Percentiles rank a stretch among this genome's conserved stretches.
These are phyloP conservation scores for Pocillopora verrucosa DNA, from an alignment of 64 coral and sea anemone genomes.

Conservation along the genomic window DNA sequence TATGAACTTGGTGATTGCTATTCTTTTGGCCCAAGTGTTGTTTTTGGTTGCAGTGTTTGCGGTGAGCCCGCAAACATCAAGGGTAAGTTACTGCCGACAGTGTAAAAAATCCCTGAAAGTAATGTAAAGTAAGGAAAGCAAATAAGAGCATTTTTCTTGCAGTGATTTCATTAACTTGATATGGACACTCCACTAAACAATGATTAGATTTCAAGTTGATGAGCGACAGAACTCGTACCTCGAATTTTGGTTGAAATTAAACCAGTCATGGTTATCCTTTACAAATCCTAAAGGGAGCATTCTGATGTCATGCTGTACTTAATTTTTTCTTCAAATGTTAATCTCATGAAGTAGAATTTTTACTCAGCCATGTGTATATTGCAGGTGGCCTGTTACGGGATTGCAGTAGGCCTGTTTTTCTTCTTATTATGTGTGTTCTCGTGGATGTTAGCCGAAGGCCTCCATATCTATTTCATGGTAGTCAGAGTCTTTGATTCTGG, in stretches of 20 bases:
- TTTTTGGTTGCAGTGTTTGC: constrained; percentile 48
- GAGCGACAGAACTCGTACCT: too few species aligned
- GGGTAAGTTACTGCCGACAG: neutral
- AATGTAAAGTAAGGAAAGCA: too few species aligned
- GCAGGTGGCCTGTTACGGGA: constrained; percentile 13
- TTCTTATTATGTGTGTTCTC: constrained; percentile 69
- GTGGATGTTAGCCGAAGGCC: constrained; percentile 75
- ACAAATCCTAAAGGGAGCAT: too few species aligned
- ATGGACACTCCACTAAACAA: too few species aligned
- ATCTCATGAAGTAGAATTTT: neutral
- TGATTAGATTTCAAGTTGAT: too few species aligned
- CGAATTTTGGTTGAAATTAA: too few species aligned
- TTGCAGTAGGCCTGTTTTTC: constrained; percentile 45
- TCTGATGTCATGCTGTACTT: neutral
- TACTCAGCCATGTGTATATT: neutral
- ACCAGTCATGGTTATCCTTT: too few species aligned
- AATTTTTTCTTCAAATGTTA: neutral
- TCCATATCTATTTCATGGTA: constrained; percentile 72
- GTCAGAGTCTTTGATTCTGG: constrained; percentile 69
- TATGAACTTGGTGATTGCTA: constrained; percentile 74
- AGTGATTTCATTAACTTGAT: too few species aligned
- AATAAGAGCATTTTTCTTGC: too few species aligned
- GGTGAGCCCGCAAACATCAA: constrained; percentile 34
- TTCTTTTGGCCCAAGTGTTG: constrained; percentile 66
- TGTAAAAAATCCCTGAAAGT: too few species aligned